phyloP scores from a whole-genome alignment of 2,113 vertebrate genomes.

The Poicephalus gulielmi region DNA sequence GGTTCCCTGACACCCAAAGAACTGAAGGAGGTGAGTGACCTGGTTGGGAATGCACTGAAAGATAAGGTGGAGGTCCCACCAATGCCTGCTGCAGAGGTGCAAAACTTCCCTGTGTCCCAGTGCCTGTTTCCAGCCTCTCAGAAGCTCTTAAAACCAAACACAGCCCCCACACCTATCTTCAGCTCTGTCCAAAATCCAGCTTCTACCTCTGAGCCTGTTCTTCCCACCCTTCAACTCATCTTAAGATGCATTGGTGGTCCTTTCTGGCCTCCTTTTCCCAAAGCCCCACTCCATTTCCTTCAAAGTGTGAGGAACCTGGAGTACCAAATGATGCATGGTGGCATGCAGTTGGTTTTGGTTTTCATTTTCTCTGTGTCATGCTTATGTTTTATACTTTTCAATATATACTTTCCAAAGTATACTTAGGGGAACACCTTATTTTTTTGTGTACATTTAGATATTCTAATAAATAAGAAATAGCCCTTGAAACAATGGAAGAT shows the following conservation, averaged over 20 bases:
- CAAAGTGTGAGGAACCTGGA: background rate
- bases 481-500: background rate
- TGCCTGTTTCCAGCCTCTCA: background rate
- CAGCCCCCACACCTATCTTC: background rate
- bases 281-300: background rate
- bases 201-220: background rate
- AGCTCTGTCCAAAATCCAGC: background rate
- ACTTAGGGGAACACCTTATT: background rate
- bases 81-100: background rate
- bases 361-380: background rate
- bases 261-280: background rate
- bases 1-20: background rate
- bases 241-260: background rate
- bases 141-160: background rate
- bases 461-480: background rate
- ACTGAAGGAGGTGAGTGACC: background rate
- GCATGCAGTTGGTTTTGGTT: background rate
- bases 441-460: background rate
- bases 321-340: background rate
- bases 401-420: background rate
- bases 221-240: background rate
- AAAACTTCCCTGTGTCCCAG: background rate
- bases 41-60: background rate
- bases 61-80: background rate
- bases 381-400: background rate